Evolutionary conservation across 2,888 invertebrate species (phyloP).

Genomic region (Melanargia galathea): DNA sequence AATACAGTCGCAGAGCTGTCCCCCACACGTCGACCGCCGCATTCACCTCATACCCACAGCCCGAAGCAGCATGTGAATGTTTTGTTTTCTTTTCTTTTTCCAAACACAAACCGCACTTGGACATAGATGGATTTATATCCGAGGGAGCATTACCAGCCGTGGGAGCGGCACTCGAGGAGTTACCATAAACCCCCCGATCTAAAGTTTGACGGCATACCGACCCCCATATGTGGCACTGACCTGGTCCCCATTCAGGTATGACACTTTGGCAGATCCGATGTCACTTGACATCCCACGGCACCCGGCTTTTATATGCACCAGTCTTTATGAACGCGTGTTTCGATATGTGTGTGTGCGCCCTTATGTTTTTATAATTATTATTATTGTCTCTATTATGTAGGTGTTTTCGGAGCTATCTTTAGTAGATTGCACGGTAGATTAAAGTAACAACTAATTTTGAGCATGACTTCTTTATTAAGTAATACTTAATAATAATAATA

Average conservation of each 20-base stretch:
- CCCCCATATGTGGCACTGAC: conserved; percentile 78
- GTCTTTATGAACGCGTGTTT: conserved; percentile 53
- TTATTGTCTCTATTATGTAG: conserved; percentile 31
- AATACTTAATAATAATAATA: neutral
- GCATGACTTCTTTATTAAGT: conserved; percentile 28
- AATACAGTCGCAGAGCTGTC: conserved; percentile 61
- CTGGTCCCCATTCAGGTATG: conserved; percentile 82
- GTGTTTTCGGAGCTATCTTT: conserved; percentile 35
- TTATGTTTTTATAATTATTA: conserved; percentile 25
- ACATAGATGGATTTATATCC: conserved; percentile 81
- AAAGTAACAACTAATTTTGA: conserved; percentile 23
- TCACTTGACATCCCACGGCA: conserved; percentile 67
- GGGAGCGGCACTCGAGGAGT: conserved; percentile 85
- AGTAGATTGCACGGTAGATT: conserved; percentile 63
- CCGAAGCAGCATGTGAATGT: conserved; percentile 82
- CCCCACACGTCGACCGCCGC: conserved; percentile 65
- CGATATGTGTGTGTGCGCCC: conserved; percentile 55
- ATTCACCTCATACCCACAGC: conserved; percentile 75
- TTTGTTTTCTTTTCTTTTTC: conserved; percentile 82
- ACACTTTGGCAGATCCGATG: conserved; percentile 66
- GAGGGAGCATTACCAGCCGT: conserved; percentile 85
- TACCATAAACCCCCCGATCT: conserved; percentile 81
- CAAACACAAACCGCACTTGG: conserved; percentile 81
- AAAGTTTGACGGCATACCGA: conserved; percentile 77
- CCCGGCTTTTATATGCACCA: conserved; percentile 75